Conservation (phyloP, 2,888 invertebrate genomes). For the Digitonthophagus gazella region DNA sequence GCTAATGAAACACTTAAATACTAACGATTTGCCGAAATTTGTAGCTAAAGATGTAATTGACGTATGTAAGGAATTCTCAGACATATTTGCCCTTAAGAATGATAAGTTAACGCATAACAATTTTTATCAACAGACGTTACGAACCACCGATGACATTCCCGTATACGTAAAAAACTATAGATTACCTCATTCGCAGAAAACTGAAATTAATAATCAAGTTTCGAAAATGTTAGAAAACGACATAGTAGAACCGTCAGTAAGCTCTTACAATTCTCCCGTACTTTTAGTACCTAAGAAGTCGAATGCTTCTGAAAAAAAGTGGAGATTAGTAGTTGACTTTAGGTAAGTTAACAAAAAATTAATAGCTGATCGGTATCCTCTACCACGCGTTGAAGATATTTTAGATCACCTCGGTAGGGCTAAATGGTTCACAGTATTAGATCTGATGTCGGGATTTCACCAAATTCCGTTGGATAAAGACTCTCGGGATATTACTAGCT, state of each 20-base stretch:
- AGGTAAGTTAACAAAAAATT: slow-evolving; percentile 24
- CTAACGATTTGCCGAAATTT: background rate
- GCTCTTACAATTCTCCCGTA: slow-evolving; percentile 21
- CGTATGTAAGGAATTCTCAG: slow-evolving; percentile 25
- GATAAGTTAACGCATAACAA: slow-evolving; percentile 33
- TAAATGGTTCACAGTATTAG: slow-evolving; percentile 31
- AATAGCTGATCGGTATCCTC: slow-evolving; percentile 30
- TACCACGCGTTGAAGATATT: slow-evolving; percentile 36
- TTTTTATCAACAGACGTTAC: slow-evolving; percentile 33
- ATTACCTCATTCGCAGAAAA: slow-evolving; percentile 17
- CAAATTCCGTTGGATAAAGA: slow-evolving; percentile 23
- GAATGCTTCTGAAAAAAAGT: slow-evolving; percentile 17
- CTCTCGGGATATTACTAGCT: background rate
- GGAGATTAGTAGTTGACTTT: slow-evolving; percentile 23
- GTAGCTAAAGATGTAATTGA: background rate
- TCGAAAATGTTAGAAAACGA: slow-evolving; percentile 20
- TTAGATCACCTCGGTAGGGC: slow-evolving; percentile 33
- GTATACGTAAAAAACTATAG: slow-evolving; percentile 19
- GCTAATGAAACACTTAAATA: background rate
- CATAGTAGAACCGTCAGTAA: slow-evolving; percentile 24
- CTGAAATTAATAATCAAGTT: slow-evolving; percentile 19
- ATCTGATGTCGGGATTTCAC: slow-evolving; percentile 29
- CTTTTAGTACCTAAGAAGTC: slow-evolving; percentile 19
- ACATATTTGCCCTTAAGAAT: slow-evolving; percentile 31
- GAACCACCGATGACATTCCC: slow-evolving; percentile 24